Evolutionary conservation across 2,888 invertebrate genomes (phyloP), one percentile per base, ranked within the genome.

Genomic region (Venustoraphidia nigricollis): DNA sequence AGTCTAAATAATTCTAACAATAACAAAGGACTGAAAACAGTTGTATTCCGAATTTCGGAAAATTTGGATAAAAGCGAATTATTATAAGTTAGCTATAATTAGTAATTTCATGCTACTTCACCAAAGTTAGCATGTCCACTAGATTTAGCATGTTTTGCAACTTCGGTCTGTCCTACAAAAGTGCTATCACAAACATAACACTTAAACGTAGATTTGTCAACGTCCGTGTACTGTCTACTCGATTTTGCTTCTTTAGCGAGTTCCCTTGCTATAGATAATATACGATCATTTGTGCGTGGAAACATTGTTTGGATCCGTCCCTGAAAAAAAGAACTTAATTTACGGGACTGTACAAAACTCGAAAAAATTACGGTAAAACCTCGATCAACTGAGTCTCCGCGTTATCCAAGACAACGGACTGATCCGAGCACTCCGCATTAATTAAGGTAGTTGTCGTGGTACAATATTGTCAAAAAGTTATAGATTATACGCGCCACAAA

Each of bases 181-280:
- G 79, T 69, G 35, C 76, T 69, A 57, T 86, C 75, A 62, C 95
- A 95, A n/a, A 81, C 73, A 60, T 81, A 69, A 65, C 95, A 95
- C 54, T 83, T 81, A 10, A 95, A 67, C 0, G 83, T 82, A 59
- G 94, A 93, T 60, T 85, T 87, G 60, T 85, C 78, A 6, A 92
- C 77, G 68, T 95, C 92, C 0, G 94, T 95, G 64, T 81, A 95
- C 66, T 94, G 93, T 52, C 88, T 74, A 53, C 88, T 86, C 1
- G 86, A 83, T 63, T 90, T 88, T 0, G 92, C 92, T 68, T 94
- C 93, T 47, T 76, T 73, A 0, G 91, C 93, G 44, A 96, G 62
- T 58, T 88, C 85, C 56, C 86, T 79, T 0, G 94, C 95, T 66
- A 90, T 84, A 47, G 73, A 69, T 53, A 88, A 75, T 13, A 91